These are phyloP conservation scores for Isaurus tuberculatus DNA, from an alignment of 92 coral and sea anemone species.

Conservation along the genomic window DNA sequence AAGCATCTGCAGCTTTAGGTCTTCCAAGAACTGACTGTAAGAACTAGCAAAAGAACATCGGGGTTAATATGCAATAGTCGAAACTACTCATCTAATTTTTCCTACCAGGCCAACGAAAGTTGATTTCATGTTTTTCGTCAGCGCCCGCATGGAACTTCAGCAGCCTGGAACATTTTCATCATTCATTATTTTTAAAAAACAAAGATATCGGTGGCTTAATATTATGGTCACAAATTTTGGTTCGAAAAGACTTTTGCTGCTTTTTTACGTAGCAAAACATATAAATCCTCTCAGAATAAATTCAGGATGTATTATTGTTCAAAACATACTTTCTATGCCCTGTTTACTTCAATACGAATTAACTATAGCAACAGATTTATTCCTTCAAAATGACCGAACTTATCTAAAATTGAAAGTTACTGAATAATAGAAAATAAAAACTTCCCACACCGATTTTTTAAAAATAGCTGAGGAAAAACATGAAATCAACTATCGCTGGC, in stretches of 20 bases:
- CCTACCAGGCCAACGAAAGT: conserved; percentile 1
- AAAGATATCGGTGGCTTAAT: background rate
- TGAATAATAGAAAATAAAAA: background rate
- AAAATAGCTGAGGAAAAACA: background rate
- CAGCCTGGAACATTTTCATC: background rate
- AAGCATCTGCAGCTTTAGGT: background rate
- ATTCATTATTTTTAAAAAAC: conserved; percentile 5
- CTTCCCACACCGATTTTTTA: background rate
- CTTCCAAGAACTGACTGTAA: conserved; percentile 11
- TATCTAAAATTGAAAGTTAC: background rate
- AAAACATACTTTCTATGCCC: background rate
- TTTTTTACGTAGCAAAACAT: background rate
- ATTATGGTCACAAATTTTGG: conserved; percentile 13
- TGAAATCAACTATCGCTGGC: too few relatives aligned
- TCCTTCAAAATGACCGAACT: background rate
- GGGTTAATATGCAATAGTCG: conserved; percentile 10
- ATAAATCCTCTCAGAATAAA: background rate
- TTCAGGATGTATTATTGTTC: background rate
- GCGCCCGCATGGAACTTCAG: background rate
- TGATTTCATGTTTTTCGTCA: conserved; percentile 11
- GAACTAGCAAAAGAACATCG: conserved; percentile 19
- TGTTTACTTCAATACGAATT: background rate
- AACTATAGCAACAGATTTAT: background rate
- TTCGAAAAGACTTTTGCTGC: conserved; percentile 1
- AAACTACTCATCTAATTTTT: conserved; percentile 1